These are phyloP conservation scores for Colletes collaris DNA, from an alignment of 2,888 invertebrate genomes.

Conservation along the genomic window DNA sequence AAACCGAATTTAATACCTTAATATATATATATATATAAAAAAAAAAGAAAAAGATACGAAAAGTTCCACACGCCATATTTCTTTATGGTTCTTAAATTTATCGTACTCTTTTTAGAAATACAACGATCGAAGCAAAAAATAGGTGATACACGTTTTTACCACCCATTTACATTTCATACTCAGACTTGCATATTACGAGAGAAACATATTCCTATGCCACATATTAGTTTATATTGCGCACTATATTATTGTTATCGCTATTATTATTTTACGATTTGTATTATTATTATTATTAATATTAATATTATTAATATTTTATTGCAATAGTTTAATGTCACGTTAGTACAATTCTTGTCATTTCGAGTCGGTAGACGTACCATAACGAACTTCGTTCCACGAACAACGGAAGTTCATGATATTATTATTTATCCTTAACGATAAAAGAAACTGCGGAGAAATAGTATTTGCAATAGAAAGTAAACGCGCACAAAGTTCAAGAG, in stretches of 20 bases:
- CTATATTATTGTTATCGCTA: slow-evolving; percentile 61
- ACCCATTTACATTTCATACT: slow-evolving; percentile 52
- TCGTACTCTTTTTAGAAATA: slow-evolving; percentile 9
- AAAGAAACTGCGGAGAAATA: slow-evolving; percentile 20
- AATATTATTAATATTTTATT: slow-evolving; percentile 61
- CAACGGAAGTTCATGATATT: slow-evolving; percentile 34
- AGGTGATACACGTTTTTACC: slow-evolving; percentile 43
- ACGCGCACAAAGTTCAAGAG: neutral
- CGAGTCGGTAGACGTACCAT: slow-evolving; percentile 18
- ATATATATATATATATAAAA: too few species aligned
- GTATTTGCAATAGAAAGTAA: slow-evolving; percentile 26
- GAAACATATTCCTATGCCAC: slow-evolving; percentile 66
- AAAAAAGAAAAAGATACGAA: slow-evolving; percentile 5
- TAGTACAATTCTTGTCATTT: slow-evolving; percentile 60
- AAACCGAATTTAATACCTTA: slow-evolving; percentile 23
- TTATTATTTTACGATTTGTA: slow-evolving; percentile 58
- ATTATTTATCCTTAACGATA: slow-evolving; percentile 43
- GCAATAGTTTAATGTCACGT: slow-evolving; percentile 60
- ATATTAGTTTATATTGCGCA: slow-evolving; percentile 59
- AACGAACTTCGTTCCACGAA: slow-evolving; percentile 7
- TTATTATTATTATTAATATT: slow-evolving; percentile 57
- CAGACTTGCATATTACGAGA: slow-evolving; percentile 55
- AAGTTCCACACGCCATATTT: slow-evolving; percentile 39
- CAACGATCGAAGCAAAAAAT: slow-evolving; percentile 24
- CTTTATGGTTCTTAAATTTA: slow-evolving; percentile 17